Evolutionary conservation across 2,888 invertebrate genomes (phyloP), one percentile per base, ranked within the genome.

Genomic region (Apodemia zela): DNA sequence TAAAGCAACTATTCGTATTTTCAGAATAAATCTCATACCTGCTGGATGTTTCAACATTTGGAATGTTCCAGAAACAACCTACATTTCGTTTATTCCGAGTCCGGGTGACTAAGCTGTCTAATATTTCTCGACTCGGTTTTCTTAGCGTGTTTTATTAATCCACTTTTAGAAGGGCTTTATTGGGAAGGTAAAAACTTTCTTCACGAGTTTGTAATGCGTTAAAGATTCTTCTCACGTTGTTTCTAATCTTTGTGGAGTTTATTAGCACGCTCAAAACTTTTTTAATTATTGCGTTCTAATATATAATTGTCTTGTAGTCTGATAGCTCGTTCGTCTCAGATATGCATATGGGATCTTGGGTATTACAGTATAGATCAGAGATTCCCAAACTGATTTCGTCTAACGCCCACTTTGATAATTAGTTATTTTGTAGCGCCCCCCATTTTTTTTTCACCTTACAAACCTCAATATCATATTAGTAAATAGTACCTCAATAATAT

Each of bases 111-210:
- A 51, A 18, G 49, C 11, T 17, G 8, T 51, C 49, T 18, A 51
- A 51, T 51, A 51, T 18, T 51, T 51, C 49, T 18, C 11, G 3
- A 51, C 49, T 11, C 18, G 49, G 49, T 18, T 51, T 18, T 51
- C 49, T 51, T 11, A 51, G 49, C 18, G 49, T 17, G 49, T 51
- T 51, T 51, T 51, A 51, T 51, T 51, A 51, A 51, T 51, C 49
- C 49, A 10, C 49, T 21, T 51, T 51, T 18, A 10, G 49, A 18
- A 51, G 18, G 49, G n/a, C 13, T 51, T 51, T 21, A 18, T 51
- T 17, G 49, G 49, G 42, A 42, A 42, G 5, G 42, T 15, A 42
- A 42, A 42, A 42, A 42, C 42, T 42, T 42, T 42, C 3, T 15
- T 42, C 15, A 15, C 15, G 38, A 38, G 42, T 42, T 42, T 13